These are phyloP conservation scores for Pogonomyrmex californicus DNA, from an alignment of 1,140 invertebrate genomes.

Conservation along the genomic window DNA sequence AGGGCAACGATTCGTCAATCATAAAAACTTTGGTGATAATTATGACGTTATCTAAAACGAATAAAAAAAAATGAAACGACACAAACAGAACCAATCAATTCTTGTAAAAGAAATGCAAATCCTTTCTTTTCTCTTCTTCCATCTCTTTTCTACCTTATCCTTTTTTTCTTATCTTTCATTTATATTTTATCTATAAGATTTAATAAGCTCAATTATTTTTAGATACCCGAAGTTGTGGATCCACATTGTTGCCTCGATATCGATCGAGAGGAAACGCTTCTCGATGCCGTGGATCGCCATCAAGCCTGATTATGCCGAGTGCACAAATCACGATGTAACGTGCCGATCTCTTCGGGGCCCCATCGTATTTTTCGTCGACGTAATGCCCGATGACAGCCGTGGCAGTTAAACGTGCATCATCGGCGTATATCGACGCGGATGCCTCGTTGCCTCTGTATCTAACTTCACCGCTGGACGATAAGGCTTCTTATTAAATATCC, in stretches of 20 bases:
- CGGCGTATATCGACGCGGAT: constrained; percentile 68
- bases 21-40: not conserved
- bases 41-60: not conserved
- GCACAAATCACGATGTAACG: constrained; percentile 30
- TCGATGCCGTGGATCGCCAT: constrained; percentile 6
- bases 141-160: not conserved
- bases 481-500: constrained; percentile 74
- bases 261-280: not conserved
- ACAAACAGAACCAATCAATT: not conserved
- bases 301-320: not conserved
- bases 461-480: constrained; percentile 74
- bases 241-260: not conserved
- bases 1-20: not conserved
- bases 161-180: not conserved
- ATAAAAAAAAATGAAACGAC: not conserved
- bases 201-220: not conserved
- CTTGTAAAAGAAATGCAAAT: not conserved
- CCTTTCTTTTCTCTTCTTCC: too few relatives aligned
- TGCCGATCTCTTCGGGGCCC: not conserved
- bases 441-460: constrained; percentile 74
- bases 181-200: not conserved
- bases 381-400: constrained; percentile 62
- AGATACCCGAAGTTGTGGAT: not conserved
- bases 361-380: constrained; percentile 29
- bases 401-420: constrained; percentile 71